Evolutionary conservation across 2,888 invertebrate genomes (phyloP).

Genomic region (Colletes collaris): DNA sequence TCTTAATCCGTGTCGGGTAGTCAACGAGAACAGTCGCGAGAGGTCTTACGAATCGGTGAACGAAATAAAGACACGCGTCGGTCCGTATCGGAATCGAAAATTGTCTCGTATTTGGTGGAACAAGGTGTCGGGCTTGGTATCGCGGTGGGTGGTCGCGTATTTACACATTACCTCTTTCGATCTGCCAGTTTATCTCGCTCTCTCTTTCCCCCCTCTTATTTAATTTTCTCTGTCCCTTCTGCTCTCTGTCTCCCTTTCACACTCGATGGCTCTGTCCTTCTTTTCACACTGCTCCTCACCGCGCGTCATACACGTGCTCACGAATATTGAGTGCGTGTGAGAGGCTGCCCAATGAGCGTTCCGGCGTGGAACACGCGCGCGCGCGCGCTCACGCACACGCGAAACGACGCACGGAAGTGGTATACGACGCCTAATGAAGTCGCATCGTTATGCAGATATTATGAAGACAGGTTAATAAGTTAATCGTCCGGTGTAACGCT

Average conservation of each 20-base stretch:
- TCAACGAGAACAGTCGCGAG: slow-evolving; percentile 16
- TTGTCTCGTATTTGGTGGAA: slow-evolving; percentile 54
- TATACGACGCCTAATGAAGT: slow-evolving; percentile 69
- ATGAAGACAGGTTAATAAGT: slow-evolving; percentile 74
- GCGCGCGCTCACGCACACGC: background rate
- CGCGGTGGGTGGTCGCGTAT: slow-evolving; percentile 76
- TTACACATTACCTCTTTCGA: slow-evolving; percentile 71
- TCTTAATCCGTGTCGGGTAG: background rate
- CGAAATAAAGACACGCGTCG: slow-evolving; percentile 12
- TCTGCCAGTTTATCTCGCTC: slow-evolving; percentile 57
- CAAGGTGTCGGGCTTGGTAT: slow-evolving; percentile 63
- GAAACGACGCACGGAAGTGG: slow-evolving; percentile 22
- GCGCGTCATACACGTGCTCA: slow-evolving; percentile 25
- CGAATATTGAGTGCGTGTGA: slow-evolving; percentile 23
- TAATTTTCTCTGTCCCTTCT: slow-evolving; percentile 35
- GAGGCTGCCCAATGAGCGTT: slow-evolving; percentile 24
- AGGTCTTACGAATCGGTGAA: background rate
- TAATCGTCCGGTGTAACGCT: slow-evolving; percentile 63
- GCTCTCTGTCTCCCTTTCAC: background rate
- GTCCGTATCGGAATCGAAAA: slow-evolving; percentile 49
- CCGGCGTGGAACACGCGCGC: background rate
- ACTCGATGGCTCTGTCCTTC: slow-evolving; percentile 14
- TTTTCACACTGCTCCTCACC: slow-evolving; percentile 31
- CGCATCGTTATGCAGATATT: slow-evolving; percentile 73
- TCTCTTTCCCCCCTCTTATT: slow-evolving; percentile 56